Evolutionary conservation across 2,888 invertebrate genomes (phyloP), one percentile per base, ranked within the genome.

Genomic region (Plagodis pulveraria): DNA sequence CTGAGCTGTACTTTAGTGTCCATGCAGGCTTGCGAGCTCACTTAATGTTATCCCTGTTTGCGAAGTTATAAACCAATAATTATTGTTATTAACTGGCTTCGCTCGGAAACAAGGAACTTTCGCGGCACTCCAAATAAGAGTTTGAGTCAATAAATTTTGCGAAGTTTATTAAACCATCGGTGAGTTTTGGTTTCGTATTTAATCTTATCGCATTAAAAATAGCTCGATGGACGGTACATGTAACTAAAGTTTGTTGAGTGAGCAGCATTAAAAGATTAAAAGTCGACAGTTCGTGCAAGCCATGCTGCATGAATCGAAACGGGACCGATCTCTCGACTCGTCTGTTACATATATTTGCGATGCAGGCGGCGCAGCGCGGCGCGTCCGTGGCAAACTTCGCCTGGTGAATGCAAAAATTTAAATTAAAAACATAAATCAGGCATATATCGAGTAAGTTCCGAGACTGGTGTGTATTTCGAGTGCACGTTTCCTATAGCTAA

Each of bases 341-440:
- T 73, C 80, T 78, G 84, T 83, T 84, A 87, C 89, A 87, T 87
- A 87, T 87, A 90, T 90, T 91, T 90, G 91, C 87, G 78, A 91
- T 90, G 92, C 91, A 91, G 88, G 84, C 90, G 80, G 89, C 65
- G 89, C 85, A 79, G 89, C 87, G 90, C 87, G 80, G 87, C 88
- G 87, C 89, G 87, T 85, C 89, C 89, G 84, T 75, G 83, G 87
- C 86, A 70, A 90, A 91, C 84, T 91, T 87, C 83, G 90, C 86
- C 86, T 71, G 81, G 87, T 86, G 91, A 91, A 92, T 93, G 93
- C 91, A 92, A 92, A 93, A 93, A 93, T 93, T 93, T 93, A 93
- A 93, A 93, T 93, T 93, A 93, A 93, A 93, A 93, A 85, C 93
- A 93, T 93, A 93, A 93, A 93, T 93, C 93, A 93, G 90, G 73